Percentiles rank a stretch among this genome's conserved stretches.
phyloP scores from a whole-genome alignment of 92 coral and sea anemone genomes.

The Umimayanthus kanabou region DNA sequence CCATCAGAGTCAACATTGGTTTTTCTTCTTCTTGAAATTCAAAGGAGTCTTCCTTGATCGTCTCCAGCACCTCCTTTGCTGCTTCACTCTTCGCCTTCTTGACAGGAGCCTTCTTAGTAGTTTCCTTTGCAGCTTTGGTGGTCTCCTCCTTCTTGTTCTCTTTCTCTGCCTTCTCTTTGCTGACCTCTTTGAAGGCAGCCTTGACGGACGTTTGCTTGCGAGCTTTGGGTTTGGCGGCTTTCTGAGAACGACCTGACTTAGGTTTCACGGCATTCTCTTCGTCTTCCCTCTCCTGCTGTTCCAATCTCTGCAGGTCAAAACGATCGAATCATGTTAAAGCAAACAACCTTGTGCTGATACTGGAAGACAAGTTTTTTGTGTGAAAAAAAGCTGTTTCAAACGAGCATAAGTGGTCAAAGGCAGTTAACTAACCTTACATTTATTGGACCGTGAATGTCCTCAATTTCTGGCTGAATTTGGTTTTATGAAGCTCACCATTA shows the following conservation, averaged over 20 bases:
- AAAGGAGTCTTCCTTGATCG: conserved; percentile 14
- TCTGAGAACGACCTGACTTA: conserved; percentile 28
- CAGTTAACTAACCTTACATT: no score
- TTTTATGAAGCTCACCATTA: no score
- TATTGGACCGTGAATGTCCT: no score
- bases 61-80: conserved; percentile 28
- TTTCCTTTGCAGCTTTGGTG: not conserved
- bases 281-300: conserved; percentile 36
- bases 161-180: conserved; percentile 1
- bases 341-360: not conserved
- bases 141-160: conserved; percentile 1
- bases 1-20: conserved; percentile 33
- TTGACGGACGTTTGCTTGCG: conserved; percentile 46
- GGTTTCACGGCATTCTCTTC: conserved; percentile 29
- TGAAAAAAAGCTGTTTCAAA: no score
- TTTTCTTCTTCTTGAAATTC: conserved; percentile 14
- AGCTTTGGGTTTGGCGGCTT: conserved; percentile 25
- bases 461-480: no score
- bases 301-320: conserved; percentile 19
- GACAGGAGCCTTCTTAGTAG: not conserved
- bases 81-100: conserved; percentile 1
- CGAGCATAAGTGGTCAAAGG: no score
- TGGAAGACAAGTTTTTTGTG: no score
- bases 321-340: not conserved
- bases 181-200: conserved; percentile 7